Percentiles rank a stretch among this genome's conserved stretches.
Evolutionary conservation across 37 sponge, comb jelly and placozoan genomes (phyloP).

Genomic region (Lycopodina hypogea): DNA sequence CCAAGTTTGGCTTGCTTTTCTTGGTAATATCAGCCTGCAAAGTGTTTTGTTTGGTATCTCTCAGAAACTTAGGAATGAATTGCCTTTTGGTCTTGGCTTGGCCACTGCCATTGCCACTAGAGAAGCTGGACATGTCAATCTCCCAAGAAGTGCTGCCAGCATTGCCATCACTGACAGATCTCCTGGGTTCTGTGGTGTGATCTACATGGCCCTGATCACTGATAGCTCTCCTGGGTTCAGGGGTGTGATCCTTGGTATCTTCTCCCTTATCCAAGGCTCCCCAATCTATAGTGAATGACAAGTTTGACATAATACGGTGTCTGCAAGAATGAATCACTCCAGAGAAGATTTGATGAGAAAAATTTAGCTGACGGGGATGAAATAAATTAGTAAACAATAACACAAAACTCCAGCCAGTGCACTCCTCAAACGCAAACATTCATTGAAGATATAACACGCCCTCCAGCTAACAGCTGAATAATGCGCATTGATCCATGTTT

Average conservation of each 20-base stretch:
- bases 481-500: no score
- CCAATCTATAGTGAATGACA: slow-evolving; percentile 5
- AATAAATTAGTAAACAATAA: no score
- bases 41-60: slow-evolving; percentile 13
- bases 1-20: background rate
- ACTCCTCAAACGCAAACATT: no score
- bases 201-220: no score
- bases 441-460: no score
- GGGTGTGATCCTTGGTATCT: background rate
- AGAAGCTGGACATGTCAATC: slow-evolving; percentile 8
- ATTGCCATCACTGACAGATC: slow-evolving; percentile 1
- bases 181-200: background rate
- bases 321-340: no score
- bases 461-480: no score
- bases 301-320: background rate
- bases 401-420: no score
- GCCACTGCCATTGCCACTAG: background rate
- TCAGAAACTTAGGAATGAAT: slow-evolving; percentile 26
- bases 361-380: no score
- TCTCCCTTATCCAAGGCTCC: background rate
- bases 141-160: slow-evolving; percentile 10
- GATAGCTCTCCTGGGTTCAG: slow-evolving; percentile 1
- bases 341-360: no score
- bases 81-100: slow-evolving; percentile 5
- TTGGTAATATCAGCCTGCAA: background rate